Base-by-base conservation (phyloP, 2,113 vertebrate genomes). In the Prunella fulvescens region DNA sequence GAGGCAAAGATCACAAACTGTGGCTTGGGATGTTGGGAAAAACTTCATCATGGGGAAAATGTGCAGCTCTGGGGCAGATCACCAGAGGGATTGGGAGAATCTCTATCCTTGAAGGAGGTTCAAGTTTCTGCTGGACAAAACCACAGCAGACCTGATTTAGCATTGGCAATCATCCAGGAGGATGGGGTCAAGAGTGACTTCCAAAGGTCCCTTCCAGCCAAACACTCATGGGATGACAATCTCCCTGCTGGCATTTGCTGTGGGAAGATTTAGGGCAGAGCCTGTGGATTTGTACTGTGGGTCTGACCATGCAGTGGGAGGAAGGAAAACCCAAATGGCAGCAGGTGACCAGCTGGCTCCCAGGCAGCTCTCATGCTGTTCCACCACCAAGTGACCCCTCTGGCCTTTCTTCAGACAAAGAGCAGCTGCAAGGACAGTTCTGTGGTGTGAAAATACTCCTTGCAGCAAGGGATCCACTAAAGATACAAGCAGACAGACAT, bases 331-430 rank as follows among this genome's bases (percentile, higher is more conserved):
- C 44, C 35, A 74, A 81, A 69, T 10, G n/a, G 33, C 25, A 70
- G 77, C 47, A 79, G 51, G 19, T 50, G 44, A 58, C 8, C 65
- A 84, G 42, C 26, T 80, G 54, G 11, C 22, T 86, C 22, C 50
- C 2, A 2, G 45, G 42, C 50, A 53, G 37, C 62, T 69, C 6
- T 5, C 26, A 5, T 13, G 31, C n/a, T 78, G 17, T 70, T 84
- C 31, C 60, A 87, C 40, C 69, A 83, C 3, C 44, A 56, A 77
- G 19, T 29, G 66, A 69, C 14, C 11, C 11, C 28, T 78, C 77
- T 4, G 6, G 56, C 44, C 45, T 53, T 81, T 53, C 37, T 73
- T 25, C 82, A 25, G 73, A 19, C 35, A 33, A 0, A 0, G 22
- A 28, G 7, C 47, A 91, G 90, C 50, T 70, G 50, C 54, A 81